phyloP scores from a whole-genome alignment of 2,797 vertebrate genomes.

The Coreius guichenoti region DNA sequence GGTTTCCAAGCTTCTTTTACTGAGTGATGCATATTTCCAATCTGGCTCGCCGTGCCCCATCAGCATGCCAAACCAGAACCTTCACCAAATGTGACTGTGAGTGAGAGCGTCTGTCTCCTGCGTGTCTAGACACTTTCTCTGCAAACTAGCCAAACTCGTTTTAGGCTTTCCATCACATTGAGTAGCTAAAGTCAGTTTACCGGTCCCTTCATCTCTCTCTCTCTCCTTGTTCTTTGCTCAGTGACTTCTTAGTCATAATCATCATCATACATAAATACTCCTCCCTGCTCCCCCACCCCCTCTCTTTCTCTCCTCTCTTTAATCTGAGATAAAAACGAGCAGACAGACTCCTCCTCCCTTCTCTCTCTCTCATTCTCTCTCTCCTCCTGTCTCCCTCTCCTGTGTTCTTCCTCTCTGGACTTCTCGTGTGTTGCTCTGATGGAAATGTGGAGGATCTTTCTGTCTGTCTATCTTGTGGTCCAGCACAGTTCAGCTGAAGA shows the following conservation, averaged over 20 bases:
- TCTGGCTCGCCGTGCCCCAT: constrained; percentile 8
- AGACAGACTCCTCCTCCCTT: constrained; percentile 74
- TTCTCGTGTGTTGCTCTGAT: constrained; percentile 70
- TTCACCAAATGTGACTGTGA: constrained; percentile 48
- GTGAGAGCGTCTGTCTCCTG: constrained; percentile 50
- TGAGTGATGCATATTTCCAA: constrained; percentile 38
- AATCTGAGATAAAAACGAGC: constrained; percentile 72
- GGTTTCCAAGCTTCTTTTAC: constrained; percentile 19
- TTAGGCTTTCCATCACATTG: constrained; percentile 52
- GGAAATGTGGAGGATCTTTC: constrained; percentile 83
- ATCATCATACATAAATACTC: constrained; percentile 57
- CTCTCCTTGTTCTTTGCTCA: constrained; percentile 35
- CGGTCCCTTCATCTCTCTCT: constrained; percentile 3
- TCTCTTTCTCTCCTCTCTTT: constrained; percentile 42
- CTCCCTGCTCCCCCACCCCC: constrained; percentile 38
- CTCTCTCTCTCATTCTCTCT: constrained; percentile 66
- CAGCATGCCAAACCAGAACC: constrained; percentile 29
- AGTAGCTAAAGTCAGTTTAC: constrained; percentile 40
- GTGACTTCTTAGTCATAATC: constrained; percentile 56
- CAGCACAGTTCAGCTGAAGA: constrained; percentile 82
- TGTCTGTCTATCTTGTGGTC: constrained; percentile 79
- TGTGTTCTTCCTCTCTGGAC: constrained; percentile 64
- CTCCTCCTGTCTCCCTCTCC: constrained; percentile 67
- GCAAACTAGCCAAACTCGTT: constrained; percentile 70
- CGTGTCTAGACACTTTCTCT: constrained; percentile 72